Evolutionary conservation across 2,797 vertebrate species (phyloP).

Genomic region (Calcarius lapponicus): DNA sequence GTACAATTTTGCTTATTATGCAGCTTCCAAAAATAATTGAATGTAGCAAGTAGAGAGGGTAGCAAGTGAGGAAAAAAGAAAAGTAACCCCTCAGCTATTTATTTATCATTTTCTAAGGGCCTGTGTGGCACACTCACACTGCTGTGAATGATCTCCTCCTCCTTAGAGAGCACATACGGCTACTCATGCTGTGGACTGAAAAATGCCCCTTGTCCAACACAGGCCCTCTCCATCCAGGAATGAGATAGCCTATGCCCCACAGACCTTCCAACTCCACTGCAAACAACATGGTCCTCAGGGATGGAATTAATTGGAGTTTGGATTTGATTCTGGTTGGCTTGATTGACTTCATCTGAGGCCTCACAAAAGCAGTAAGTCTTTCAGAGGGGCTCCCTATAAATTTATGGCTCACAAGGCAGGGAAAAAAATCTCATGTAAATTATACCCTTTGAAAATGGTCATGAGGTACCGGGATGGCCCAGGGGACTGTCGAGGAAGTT

Average conservation of each 20-base stretch:
- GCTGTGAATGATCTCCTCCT: not conserved
- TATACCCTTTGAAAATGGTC: slow-evolving; percentile 62
- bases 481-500: slow-evolving; percentile 27
- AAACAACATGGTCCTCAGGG: slow-evolving; percentile 22
- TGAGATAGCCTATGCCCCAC: not conserved
- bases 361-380: slow-evolving; percentile 65
- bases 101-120: not conserved
- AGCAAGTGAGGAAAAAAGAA: slow-evolving; percentile 11
- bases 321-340: slow-evolving; percentile 57
- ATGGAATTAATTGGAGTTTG: slow-evolving; percentile 55
- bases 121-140: not conserved
- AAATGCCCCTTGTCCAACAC: not conserved
- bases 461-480: slow-evolving; percentile 41
- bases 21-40: slow-evolving; percentile 53
- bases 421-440: slow-evolving; percentile 62
- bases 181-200: not conserved
- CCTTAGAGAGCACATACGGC: not conserved
- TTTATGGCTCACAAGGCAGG: slow-evolving; percentile 58
- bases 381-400: slow-evolving; percentile 55
- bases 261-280: not conserved
- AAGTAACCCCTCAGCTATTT: not conserved
- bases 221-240: not conserved
- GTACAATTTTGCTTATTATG: slow-evolving; percentile 57
- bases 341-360: slow-evolving; percentile 57
- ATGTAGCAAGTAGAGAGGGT: not conserved